phyloP scores from a whole-genome alignment of 2,888 invertebrate species.

The Monochamus alternatus region DNA sequence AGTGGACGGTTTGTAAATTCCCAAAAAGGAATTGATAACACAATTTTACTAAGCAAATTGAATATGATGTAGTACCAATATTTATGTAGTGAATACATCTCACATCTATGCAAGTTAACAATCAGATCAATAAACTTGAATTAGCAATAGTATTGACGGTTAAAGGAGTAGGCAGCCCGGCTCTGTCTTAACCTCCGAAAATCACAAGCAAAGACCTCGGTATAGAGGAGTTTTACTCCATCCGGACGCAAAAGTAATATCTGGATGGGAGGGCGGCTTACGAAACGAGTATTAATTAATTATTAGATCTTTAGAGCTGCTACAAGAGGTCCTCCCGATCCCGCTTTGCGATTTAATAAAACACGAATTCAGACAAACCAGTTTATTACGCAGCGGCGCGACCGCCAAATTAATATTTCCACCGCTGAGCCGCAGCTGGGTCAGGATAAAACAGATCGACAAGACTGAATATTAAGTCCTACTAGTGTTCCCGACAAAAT shows the following conservation, averaged over 20 bases:
- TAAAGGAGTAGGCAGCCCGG: too few species aligned
- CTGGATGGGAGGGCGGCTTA: slow-evolving; percentile 32
- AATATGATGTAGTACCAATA: too few species aligned
- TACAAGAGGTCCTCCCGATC: slow-evolving; percentile 31
- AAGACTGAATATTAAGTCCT: neutral
- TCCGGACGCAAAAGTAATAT: slow-evolving; percentile 33
- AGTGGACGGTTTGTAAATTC: too few species aligned
- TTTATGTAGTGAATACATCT: too few species aligned
- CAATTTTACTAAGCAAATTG: too few species aligned
- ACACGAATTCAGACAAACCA: slow-evolving; percentile 29
- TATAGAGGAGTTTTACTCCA: slow-evolving; percentile 23
- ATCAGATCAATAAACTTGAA: too few species aligned
- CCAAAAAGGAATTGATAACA: too few species aligned
- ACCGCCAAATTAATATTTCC: slow-evolving; percentile 27
- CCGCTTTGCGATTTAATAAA: slow-evolving; percentile 41
- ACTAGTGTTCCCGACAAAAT: neutral
- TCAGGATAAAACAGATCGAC: slow-evolving; percentile 12
- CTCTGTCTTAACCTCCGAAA: slow-evolving; percentile 7
- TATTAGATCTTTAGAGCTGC: slow-evolving; percentile 32
- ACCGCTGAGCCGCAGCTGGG: slow-evolving; percentile 14
- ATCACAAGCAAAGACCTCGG: slow-evolving; percentile 41
- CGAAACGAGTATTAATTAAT: slow-evolving; percentile 40
- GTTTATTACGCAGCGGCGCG: slow-evolving; percentile 11
- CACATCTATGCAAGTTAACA: too few species aligned
- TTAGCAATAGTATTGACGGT: too few species aligned